Base-by-base conservation (phyloP, 2,888 invertebrate genomes). In the Galeopsomyia nigrocyanea region DNA sequence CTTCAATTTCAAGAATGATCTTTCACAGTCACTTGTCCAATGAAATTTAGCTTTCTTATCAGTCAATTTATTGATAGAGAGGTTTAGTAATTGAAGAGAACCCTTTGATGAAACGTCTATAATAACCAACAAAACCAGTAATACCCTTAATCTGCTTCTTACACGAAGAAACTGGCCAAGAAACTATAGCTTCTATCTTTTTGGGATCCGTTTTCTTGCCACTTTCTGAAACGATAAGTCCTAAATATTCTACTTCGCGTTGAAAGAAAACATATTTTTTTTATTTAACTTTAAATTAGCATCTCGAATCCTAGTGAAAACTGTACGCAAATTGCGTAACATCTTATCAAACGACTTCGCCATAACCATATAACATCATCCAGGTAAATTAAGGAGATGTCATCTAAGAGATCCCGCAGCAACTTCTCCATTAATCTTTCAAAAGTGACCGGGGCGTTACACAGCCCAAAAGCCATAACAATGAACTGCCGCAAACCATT, bases 391-490 rank as follows among this genome's bases (percentile, higher is more conserved):
- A 71, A 22, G 26, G 65, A 77, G 22, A 74, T 77, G 63, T 77
- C 73, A 76, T 73, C 62, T 14, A 76, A 55, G 60, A 75, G 17
- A 39, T 73, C 78, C 39, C 55, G 13, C 0, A 79, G 66, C 31
- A 78, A 71, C 7, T 19, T n/a, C 50, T 81, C 78, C 78, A 80
- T 76, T 16, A 76, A 31, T 16, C 74, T 13, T 61, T 74, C 65
- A 31, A 75, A 77, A 5, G 79, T 80, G 0, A 78, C 79, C 2
- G 78, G 77, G 1, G 78, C 77, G 68, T 79, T 79, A 56, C 77
- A 79, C 0, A 80, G 61, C 2, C 78, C 78, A 57, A 80, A 80
- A 2, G 76, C 76, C 78, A 79, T 76, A 0, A 76, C 68, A 14
- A 13, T 61, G 13, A 73, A 77, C n/a, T 77, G 77, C 73, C 73